Percentiles rank a stretch among this genome's conserved stretches.
These are phyloP conservation scores for Tachycineta bicolor DNA, from an alignment of 2,113 vertebrate species.

Conservation along the genomic window DNA sequence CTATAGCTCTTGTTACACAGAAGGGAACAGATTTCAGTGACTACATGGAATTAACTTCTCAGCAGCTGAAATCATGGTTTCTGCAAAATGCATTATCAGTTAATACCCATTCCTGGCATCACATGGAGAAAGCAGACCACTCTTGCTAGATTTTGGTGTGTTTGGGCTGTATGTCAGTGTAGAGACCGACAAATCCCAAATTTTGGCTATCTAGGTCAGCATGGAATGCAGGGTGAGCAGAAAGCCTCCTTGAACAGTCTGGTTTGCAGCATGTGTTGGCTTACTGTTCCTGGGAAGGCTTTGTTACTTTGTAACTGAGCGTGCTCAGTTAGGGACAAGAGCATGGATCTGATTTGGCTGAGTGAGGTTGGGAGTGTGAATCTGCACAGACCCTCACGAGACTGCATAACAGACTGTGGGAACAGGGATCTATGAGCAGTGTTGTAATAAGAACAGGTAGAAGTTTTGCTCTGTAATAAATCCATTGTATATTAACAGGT, in stretches of 20 bases:
- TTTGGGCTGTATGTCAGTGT: fast-evolving
- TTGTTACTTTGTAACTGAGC: neutral
- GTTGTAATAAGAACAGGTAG: neutral
- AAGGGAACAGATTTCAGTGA: neutral
- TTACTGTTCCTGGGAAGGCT: neutral
- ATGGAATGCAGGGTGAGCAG: neutral
- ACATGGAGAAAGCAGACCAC: neutral
- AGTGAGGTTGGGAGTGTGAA: neutral
- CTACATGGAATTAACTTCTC: neutral
- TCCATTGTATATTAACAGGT: neutral
- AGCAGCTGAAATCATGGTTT: neutral
- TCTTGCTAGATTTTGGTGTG: neutral
- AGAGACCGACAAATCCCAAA: neutral
- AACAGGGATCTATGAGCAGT: neutral
- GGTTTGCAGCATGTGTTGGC: neutral
- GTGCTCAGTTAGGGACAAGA: neutral
- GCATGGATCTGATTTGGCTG: neutral
- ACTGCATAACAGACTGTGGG: neutral
- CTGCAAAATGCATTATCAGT: neutral
- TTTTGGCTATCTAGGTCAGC: neutral
- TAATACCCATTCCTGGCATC: neutral
- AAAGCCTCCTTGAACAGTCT: neutral
- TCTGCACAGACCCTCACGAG: neutral
- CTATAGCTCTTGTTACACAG: neutral
- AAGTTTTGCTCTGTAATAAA: neutral